Conservation (phyloP, 1,140 invertebrate genomes). For the Eriosoma lanigerum region DNA sequence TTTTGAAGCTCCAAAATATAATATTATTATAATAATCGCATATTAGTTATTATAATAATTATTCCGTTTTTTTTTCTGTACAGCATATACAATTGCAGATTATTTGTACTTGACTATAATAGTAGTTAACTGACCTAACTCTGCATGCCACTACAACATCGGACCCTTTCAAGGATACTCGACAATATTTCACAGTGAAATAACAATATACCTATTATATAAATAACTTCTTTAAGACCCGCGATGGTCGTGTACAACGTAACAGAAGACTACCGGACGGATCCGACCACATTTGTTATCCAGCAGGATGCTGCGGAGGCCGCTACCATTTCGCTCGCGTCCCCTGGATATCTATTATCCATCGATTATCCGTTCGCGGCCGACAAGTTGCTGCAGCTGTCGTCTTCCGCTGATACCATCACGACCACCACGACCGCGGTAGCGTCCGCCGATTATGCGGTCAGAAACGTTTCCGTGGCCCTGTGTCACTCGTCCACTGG, state of each 20-base stretch:
- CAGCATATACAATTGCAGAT: too few species aligned
- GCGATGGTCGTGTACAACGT: slow-evolving; percentile 13
- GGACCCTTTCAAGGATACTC: too few species aligned
- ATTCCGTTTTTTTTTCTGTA: too few species aligned
- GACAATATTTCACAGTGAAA: too few species aligned
- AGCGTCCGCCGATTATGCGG: slow-evolving; percentile 13
- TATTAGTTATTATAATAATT: too few species aligned
- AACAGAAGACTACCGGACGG: neutral
- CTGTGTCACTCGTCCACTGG: neutral
- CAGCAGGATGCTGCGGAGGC: neutral
- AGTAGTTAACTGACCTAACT: too few species aligned
- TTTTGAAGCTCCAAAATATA: too few species aligned
- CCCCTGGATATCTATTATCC: slow-evolving; percentile 1
- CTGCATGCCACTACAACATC: too few species aligned
- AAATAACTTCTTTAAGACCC: neutral
- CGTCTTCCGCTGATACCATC: neutral
- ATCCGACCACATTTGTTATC: neutral
- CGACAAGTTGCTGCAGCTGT: too few species aligned
- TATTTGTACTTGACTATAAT: too few species aligned
- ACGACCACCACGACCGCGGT: neutral
- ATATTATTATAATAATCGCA: too few species aligned
- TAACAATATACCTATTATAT: too few species aligned
- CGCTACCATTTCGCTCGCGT: neutral
- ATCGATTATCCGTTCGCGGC: neutral
- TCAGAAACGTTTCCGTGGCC: slow-evolving; percentile 15